Evolutionary conservation across 2,113 vertebrate genomes (phyloP), one percentile per base, ranked within the genome.

Genomic region (Cygnus atratus): DNA sequence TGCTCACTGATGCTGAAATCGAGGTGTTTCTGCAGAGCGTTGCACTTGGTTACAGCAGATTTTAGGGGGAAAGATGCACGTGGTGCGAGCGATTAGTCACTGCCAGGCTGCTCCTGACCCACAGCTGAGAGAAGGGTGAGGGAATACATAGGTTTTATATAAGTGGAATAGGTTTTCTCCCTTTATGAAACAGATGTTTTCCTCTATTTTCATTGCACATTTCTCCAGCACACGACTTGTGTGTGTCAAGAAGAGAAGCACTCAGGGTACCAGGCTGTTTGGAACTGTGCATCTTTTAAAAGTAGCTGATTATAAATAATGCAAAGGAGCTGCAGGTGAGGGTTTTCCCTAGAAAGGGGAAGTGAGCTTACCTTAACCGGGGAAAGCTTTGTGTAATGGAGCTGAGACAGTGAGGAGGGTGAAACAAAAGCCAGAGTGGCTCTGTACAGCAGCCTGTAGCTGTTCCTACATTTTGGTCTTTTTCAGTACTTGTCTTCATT

Each of bases 111-210:
- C 65, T 91, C 52, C 65, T 18, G 25, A 50, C 52, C 52, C 26
- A 21, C 26, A 88, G 14, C 1, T 0, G 9, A 17, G 6, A 70
- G 6, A 20, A 68, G 8, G 6, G 14, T 0, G 2, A 61, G 5
- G 4, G 39, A 65, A 48, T 5, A n/a, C 5, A 16, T 1, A 7
- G 3, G 7, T 18, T 75, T 80, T 70, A 41, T 7, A n/a, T 18
- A 58, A 1, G 3, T 0, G 1, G 20, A 33, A 37, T 10, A 19
- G 1, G 5, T 46, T 72, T 52, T n/a, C n/a, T n/a, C n/a, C n/a
- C n/a, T n/a, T n/a, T n/a, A n/a, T n/a, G n/a, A n/a, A n/a, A n/a
- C n/a, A n/a, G 39, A 48, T 29, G 26, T 54, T 52, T 44, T 39
- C 41, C 77, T 31, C 63, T 58, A 35, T 24, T 35, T 55, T 55